Evolutionary conservation across 2,113 vertebrate genomes (phyloP).

Genomic region (Centropus bengalensis): DNA sequence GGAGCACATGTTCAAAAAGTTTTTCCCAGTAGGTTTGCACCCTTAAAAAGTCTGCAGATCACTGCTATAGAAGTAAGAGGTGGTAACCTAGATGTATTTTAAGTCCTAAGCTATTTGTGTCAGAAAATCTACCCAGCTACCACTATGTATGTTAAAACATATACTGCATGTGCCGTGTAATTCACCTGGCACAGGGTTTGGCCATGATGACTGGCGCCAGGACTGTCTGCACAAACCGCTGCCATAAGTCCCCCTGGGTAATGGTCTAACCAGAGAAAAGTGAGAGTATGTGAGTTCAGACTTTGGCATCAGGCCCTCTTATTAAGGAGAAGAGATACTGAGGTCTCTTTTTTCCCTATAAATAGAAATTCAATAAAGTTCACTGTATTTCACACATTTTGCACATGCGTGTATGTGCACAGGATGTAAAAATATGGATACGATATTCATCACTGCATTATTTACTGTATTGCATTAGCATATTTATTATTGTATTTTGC

Average conservation of each 20-base stretch:
- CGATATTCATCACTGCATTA: neutral
- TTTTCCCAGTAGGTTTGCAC: neutral
- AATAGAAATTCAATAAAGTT: neutral
- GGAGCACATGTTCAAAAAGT: rapidly evolving
- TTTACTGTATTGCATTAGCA: neutral
- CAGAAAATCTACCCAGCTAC: neutral
- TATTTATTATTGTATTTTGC: neutral
- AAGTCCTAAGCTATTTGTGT: neutral
- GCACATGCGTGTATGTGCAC: neutral
- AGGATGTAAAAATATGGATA: neutral
- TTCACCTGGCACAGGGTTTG: slow-evolving; percentile 28
- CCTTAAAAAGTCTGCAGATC: neutral
- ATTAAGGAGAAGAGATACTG: neutral
- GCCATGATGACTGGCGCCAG: neutral
- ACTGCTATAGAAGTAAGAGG: neutral
- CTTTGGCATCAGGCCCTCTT: slow-evolving; percentile 68
- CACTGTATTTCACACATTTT: neutral
- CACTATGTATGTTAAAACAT: neutral
- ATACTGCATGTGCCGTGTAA: neutral
- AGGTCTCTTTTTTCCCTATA: slow-evolving; percentile 57
- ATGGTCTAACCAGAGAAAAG: neutral
- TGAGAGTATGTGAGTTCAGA: slow-evolving; percentile 40
- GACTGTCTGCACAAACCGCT: neutral
- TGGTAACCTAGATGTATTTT: neutral
- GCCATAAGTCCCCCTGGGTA: neutral